Percentiles rank a stretch among this genome's conserved stretches.
Evolutionary conservation across 2,797 vertebrate species (phyloP).

Genomic region (Artibeus jamaicensis): DNA sequence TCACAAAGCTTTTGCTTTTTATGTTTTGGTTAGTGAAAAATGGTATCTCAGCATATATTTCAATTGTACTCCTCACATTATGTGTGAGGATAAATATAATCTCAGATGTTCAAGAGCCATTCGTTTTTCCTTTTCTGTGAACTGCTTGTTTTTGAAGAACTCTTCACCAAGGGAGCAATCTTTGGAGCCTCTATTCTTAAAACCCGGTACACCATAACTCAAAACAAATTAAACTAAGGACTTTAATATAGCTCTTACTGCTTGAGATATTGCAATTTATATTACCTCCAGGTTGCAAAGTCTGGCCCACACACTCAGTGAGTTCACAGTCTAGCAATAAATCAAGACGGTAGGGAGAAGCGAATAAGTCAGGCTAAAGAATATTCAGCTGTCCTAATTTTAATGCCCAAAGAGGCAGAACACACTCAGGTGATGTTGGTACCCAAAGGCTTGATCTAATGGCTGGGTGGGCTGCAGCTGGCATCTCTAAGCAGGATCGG

Average conservation of each 20-base stretch:
- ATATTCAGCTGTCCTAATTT: neutral
- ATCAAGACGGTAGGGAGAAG: neutral
- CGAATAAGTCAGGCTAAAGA: neutral
- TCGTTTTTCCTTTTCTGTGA: conserved; percentile 41
- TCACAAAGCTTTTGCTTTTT: conserved; percentile 2
- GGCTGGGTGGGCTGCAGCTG: neutral
- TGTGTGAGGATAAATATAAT: conserved; percentile 17
- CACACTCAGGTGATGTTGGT: neutral
- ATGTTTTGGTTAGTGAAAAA: neutral
- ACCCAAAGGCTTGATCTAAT: neutral
- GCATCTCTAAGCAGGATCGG: neutral
- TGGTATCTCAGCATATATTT: neutral
- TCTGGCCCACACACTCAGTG: neutral
- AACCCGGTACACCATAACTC: conserved; percentile 15
- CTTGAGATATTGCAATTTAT: neutral
- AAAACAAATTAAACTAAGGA: conserved; percentile 28
- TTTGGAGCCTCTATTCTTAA: conserved; percentile 59
- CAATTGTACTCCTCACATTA: neutral
- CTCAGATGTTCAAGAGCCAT: conserved; percentile 10
- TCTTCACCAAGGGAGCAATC: conserved; percentile 29
- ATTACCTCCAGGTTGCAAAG: neutral
- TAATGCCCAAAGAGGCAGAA: neutral
- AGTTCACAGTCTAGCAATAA: conserved; percentile 43
- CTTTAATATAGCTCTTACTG: conserved; percentile 17
- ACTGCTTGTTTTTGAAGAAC: conserved; percentile 56